phyloP scores from a whole-genome alignment of 2,113 vertebrate species.

The Oryzias curvinotus region DNA sequence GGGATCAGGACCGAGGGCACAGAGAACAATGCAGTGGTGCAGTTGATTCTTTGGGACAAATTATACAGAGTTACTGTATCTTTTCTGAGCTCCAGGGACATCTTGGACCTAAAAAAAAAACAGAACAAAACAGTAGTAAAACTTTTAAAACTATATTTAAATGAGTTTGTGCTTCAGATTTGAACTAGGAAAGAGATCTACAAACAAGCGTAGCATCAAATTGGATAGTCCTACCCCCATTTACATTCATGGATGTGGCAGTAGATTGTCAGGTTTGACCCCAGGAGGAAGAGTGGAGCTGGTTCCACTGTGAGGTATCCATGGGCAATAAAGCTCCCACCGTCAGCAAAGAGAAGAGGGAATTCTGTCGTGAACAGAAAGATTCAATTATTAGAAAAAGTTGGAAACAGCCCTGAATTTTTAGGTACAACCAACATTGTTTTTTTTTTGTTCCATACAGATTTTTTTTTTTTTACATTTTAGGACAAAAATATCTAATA shows the following conservation, averaged over 20 bases:
- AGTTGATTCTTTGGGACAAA: constrained; percentile 30
- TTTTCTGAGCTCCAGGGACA: constrained; percentile 28
- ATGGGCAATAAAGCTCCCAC: neutral
- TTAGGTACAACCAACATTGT: no score
- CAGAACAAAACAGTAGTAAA: neutral
- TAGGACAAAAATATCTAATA: neutral
- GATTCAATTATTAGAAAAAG: neutral
- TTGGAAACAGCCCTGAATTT: neutral
- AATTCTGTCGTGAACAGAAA: constrained; percentile 18
- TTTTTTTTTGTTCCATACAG: no score
- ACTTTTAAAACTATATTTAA: neutral
- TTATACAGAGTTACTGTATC: neutral
- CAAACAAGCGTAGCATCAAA: neutral
- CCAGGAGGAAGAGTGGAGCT: constrained; percentile 52
- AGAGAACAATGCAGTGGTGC: constrained; percentile 41
- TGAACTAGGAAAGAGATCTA: no score
- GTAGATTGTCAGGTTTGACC: constrained; percentile 70
- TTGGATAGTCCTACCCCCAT: neutral
- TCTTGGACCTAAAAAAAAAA: constrained; percentile 21
- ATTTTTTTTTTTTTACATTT: no score
- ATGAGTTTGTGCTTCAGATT: no score
- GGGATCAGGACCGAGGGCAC: constrained; percentile 41
- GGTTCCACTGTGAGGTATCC: constrained; percentile 65
- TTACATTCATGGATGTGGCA: constrained; percentile 54
- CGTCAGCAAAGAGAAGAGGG: constrained; percentile 19